Conservation (phyloP, 2,797 vertebrate genomes). For the Sphenopsis melanotis region DNA sequence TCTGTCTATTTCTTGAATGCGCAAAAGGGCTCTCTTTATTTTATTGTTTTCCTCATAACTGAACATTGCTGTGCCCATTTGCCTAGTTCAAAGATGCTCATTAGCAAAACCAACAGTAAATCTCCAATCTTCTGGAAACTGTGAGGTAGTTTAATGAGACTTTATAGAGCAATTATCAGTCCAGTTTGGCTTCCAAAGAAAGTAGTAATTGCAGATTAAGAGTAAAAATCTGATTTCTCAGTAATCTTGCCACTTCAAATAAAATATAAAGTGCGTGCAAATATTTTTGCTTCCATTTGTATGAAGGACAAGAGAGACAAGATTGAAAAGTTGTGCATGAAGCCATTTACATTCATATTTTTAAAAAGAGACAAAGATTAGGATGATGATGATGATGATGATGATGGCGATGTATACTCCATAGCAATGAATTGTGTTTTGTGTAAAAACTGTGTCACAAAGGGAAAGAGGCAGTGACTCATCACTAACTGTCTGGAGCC, state of each 20-base stretch:
- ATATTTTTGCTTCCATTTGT: background rate
- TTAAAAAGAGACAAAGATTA: background rate
- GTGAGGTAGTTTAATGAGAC: background rate
- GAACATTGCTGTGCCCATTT: background rate
- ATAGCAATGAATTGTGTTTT: background rate
- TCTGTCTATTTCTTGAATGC: background rate
- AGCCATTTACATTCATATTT: background rate
- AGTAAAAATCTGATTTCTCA: background rate
- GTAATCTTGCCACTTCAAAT: background rate
- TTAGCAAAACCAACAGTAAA: background rate
- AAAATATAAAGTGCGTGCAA: background rate
- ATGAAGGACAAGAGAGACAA: background rate
- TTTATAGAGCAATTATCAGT: background rate
- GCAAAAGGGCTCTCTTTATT: background rate
- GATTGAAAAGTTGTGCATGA: background rate
- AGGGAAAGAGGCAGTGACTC: background rate
- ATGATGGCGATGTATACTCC: background rate
- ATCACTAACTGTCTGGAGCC: background rate
- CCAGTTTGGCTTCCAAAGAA: background rate
- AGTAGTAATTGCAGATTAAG: background rate
- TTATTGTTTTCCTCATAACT: background rate
- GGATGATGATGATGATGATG: background rate
- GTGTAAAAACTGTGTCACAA: background rate
- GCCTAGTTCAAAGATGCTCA: background rate
- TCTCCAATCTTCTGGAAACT: background rate